Evolutionary conservation across 2,113 vertebrate genomes (phyloP), one percentile per base, ranked within the genome.

Genomic region (Gorsachius goisagi): DNA sequence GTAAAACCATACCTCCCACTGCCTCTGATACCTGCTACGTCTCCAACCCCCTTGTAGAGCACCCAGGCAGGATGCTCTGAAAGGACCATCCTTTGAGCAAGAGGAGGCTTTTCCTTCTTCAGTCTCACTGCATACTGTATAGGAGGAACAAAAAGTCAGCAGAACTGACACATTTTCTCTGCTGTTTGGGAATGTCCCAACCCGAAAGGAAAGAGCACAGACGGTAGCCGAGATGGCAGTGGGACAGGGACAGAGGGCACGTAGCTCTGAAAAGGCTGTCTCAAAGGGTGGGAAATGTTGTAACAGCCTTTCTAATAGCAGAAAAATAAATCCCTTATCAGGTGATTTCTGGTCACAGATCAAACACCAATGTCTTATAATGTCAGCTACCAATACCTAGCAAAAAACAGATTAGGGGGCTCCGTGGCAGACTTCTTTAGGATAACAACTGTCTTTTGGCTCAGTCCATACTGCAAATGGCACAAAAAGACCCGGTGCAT

Each of bases 251-350:
- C 28, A 26, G 64, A 64, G 71, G 26, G 4, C 82, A 44, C 1
- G 0, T 44, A 37, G 30, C 52, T 50, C 52, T 6, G 4, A 18
- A 78, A 82, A 71, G 15, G 1, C 41, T 32, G 0, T n/a, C n/a
- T 85, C 56, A 85, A n/a, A 88, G 44, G 11, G 3, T 35, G 28
- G 41, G n/a, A 71, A 74, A 49, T 3, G 1, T 58, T 81, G 39
- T 41, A 55, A 22, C 14, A 78, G 60, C 44, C 28, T 94, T 66
- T 91, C n/a, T 55, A 47, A 55, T 9, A 75, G 64, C 1, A 44
- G 49, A 11, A 52, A 91, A 91, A 72, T 55, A 96, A 89, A 81
- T 78, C 87, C 47, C 12, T 63, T 67, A 41, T 50, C 59, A 15
- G 19, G 32, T 78, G 55, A 55, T 91, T 88, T 64, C 56, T 82